Evolutionary conservation across 1,140 invertebrate genomes (phyloP).

Genomic region (Scylla paramamosain): DNA sequence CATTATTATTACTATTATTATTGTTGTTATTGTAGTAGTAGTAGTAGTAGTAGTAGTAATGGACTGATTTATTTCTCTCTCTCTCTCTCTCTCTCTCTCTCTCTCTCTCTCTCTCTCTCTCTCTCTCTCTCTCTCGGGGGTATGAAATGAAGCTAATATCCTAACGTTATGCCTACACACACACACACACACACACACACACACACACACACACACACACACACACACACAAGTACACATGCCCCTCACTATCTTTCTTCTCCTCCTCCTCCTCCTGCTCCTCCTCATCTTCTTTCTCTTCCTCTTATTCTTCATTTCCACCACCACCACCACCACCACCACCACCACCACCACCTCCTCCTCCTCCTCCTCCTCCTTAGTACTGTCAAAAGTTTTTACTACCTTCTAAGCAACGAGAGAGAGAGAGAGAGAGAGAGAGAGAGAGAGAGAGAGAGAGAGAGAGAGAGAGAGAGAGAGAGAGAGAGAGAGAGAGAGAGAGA

Average conservation of each 20-base stretch:
- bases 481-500: neutral
- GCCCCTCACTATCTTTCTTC: no score
- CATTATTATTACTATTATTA: neutral
- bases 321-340: constrained; percentile 32
- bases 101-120: neutral
- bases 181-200: no score
- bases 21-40: no score
- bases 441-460: neutral
- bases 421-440: neutral
- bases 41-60: no score
- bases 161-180: no score
- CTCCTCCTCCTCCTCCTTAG: neutral
- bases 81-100: neutral
- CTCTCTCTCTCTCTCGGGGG: neutral
- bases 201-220: no score
- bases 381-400: neutral
- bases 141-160: no score
- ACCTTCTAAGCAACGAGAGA: neutral
- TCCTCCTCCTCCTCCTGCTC: neutral
- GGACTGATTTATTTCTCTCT: neutral
- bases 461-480: neutral
- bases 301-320: neutral
- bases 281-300: neutral
- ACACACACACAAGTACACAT: no score
- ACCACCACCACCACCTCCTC: neutral